These are phyloP conservation scores for Calonectris borealis DNA, from an alignment of 2,113 vertebrate species.

Conservation along the genomic window DNA sequence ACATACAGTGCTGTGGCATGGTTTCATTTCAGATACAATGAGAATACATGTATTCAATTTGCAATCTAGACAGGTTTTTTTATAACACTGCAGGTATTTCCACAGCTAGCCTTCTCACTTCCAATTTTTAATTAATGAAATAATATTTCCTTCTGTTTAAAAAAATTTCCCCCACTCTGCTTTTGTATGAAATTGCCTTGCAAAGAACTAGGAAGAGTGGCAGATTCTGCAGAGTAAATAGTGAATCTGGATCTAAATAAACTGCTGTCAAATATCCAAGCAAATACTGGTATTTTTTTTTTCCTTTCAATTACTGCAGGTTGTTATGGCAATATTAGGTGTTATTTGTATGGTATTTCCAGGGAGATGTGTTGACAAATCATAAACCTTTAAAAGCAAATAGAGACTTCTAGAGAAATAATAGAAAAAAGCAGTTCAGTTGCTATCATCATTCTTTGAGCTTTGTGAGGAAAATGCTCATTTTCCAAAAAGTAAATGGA, in stretches of 20 bases:
- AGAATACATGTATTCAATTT: background rate
- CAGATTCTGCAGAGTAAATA: background rate
- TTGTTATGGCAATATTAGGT: background rate
- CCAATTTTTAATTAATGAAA: background rate
- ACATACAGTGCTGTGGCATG: background rate
- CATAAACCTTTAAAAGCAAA: background rate
- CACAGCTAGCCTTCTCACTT: background rate
- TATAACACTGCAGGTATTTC: background rate
- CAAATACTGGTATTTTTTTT: background rate
- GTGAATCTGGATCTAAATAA: background rate
- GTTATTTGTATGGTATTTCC: background rate
- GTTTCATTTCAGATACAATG: background rate
- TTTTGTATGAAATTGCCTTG: background rate
- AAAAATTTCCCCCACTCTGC: background rate
- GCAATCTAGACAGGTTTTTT: background rate
- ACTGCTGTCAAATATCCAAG: background rate
- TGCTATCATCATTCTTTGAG: background rate
- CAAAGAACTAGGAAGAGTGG: background rate
- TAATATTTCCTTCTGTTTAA: background rate
- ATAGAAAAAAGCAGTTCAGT: background rate
- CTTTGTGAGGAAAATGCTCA: background rate
- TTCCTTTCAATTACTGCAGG: background rate
- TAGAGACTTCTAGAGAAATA: background rate
- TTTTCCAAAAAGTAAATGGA: background rate
- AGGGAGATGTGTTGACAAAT: background rate